Evolutionary conservation across 2,797 vertebrate genomes (phyloP), one percentile per base, ranked within the genome.

Genomic region (Brachyalestes nurse): DNA sequence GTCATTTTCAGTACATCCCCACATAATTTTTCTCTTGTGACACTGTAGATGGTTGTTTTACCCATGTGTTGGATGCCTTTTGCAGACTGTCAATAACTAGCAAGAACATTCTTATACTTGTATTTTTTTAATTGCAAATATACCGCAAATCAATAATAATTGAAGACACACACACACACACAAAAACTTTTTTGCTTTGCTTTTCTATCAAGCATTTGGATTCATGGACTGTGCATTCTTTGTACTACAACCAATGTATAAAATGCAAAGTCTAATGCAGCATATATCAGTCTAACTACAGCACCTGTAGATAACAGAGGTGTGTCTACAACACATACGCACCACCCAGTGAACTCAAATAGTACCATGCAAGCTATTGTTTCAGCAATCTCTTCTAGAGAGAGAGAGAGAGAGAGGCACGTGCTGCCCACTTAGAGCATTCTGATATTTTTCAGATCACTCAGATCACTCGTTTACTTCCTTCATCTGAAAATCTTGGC

Each of bases 301-400:
- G 51, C 6, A 28, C 58, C 71, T 21, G 65, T 25, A 67, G 53
- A 53, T 70, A 21, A 3, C 55, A 66, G 51, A 49, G 38, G 13
- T 21, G 51, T 67, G 61, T 51, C 53, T 34, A n/a, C n/a, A 5
- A 67, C 10, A 67, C 21, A 61, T 49, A 60, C 40, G 42, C 76
- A 61, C 66, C 76, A 80, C 72, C 72, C 45, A 70, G 65, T 76
- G 61, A 34, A 66, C 17, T 76, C 51, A 60, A 61, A 64, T 51
- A 77, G 67, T 40, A 72, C 75, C 75, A 73, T 77, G 62, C 12
- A 78, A 66, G 42, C 23, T 72, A 72, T 64, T 74, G 53, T 55
- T 61, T 60, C 40, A 77, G 65, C 66, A 72, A 42, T 49, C 42
- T 73, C 55, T 40, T 21, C 38, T 47, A 34, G 34, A 34, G 34